These are phyloP conservation scores for Polypterus bichir DNA, from an alignment of 2,113 vertebrate species.

Conservation along the genomic window DNA sequence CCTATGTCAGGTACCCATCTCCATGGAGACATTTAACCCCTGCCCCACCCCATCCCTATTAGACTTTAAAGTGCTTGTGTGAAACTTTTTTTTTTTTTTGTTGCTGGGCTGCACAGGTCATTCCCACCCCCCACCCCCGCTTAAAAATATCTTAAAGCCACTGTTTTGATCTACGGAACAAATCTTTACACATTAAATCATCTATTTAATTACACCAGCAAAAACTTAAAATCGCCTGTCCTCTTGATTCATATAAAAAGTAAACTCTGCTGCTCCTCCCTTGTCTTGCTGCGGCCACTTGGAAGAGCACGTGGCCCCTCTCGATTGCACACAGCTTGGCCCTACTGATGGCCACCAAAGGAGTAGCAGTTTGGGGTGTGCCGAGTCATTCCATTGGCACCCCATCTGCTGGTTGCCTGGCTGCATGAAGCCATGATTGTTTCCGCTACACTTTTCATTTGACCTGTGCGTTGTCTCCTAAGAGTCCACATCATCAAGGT, in stretches of 20 bases:
- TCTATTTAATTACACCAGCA: conserved; percentile 62
- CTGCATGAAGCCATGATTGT: conserved; percentile 34
- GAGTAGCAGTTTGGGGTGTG: background rate
- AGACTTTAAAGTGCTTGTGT: conserved; percentile 54
- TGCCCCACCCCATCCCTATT: conserved; percentile 47
- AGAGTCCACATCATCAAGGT: conserved; percentile 90
- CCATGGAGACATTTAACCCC: conserved; percentile 30
- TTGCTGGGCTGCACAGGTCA: conserved; percentile 21
- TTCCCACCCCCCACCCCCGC: conserved; percentile 25
- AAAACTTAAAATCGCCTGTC: conserved; percentile 21
- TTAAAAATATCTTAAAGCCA: conserved; percentile 83
- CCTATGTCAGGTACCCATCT: conserved; percentile 49
- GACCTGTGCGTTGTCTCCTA: conserved; percentile 39
- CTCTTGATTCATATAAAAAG: conserved; percentile 42
- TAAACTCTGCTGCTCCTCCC: conserved; percentile 27
- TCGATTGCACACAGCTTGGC: no score
- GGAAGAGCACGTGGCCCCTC: no score
- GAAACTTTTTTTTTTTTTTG: conserved; percentile 29
- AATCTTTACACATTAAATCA: conserved; percentile 77
- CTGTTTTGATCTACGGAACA: conserved; percentile 69
- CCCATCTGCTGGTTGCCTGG: conserved; percentile 12
- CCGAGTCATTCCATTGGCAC: conserved; percentile 17
- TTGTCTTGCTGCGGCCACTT: no score
- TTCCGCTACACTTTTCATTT: conserved; percentile 20
- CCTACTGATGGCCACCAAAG: no score